Percentiles rank a stretch among this genome's conserved stretches.
phyloP scores from a whole-genome alignment of 1,140 invertebrate genomes.

The Metopolophium dirhodum region DNA sequence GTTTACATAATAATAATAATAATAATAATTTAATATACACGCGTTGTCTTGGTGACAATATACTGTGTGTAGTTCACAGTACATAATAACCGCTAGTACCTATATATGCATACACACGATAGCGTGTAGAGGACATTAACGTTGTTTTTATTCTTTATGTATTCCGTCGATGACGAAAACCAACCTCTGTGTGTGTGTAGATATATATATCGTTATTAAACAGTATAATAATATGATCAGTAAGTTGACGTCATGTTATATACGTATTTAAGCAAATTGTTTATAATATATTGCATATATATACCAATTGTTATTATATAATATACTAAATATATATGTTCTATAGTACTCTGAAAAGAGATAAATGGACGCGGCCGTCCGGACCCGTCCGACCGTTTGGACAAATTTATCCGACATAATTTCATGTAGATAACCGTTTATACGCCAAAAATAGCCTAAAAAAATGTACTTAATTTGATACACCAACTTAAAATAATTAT shows the following conservation, averaged over 20 bases:
- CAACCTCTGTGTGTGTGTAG: background rate
- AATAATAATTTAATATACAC: background rate
- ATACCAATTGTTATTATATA: background rate
- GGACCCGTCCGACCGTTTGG: background rate
- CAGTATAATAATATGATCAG: background rate
- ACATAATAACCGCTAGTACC: background rate
- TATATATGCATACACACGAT: background rate
- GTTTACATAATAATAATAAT: background rate
- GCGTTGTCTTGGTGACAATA: constrained; percentile 38
- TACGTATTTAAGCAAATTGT: background rate
- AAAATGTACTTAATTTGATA: background rate
- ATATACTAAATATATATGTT: background rate
- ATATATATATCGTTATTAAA: background rate
- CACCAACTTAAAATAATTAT: background rate
- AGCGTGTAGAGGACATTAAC: background rate
- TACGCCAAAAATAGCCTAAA: background rate
- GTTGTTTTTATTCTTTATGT: constrained; percentile 12
- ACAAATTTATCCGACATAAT: background rate
- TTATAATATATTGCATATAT: background rate
- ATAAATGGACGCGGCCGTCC: background rate
- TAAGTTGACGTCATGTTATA: background rate
- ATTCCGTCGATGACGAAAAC: background rate
- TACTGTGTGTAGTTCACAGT: background rate
- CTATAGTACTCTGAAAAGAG: background rate
- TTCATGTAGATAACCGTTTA: background rate